Base-by-base conservation (phyloP, 2,888 invertebrate species). In the Acleris laterana region DNA sequence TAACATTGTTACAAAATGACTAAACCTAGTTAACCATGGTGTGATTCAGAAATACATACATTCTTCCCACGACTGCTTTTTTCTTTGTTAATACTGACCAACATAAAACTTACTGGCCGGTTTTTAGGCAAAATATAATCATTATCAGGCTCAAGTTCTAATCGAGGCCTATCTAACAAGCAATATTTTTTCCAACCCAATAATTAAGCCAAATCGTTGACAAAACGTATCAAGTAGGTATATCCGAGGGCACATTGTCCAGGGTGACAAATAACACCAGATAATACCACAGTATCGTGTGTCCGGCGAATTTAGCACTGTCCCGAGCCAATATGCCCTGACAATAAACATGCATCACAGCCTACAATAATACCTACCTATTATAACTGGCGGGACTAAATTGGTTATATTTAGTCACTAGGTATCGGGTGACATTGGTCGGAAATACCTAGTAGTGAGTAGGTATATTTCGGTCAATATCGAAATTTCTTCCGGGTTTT, bases 271-370 rank as follows among this genome's bases (percentile, higher is more conserved):
- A 93, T 92, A 90, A 92, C 90, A 84, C 85, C 81, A 87, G 92
- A 93, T 93, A 93, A 91, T 92, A 87, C 89, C 88, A 87, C 88
- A 86, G 81, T 92, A 91, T 92, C 92, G 89, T 86, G 86, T 92
- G 89, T 89, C 86, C 82, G 77, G 81, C 80, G 82, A 90, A 91
- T 92, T 91, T 90, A 91, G 86, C 81, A 87, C 89, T 89, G 88
- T 85, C 84, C 81, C 88, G 87, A 88, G 92, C 91, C 91, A 91
- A 91, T 90, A 89, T 90, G 89, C 89, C 79, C 82, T 84, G 86
- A 88, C 90, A 89, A 90, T 90, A 88, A 91, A 91, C 90, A 87
- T 84, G 80, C 80, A 78, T 84, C 82, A 85, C 78, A 72, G 75
- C 65, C 58, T 72, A 72, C 72, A 71, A 70, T 72, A 68, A 73